A percentile compares a stretch with the other conserved stretches of the same genome.
phyloP scores from a whole-genome alignment of 2,113 vertebrate genomes.

The Hyaena hyaena region DNA sequence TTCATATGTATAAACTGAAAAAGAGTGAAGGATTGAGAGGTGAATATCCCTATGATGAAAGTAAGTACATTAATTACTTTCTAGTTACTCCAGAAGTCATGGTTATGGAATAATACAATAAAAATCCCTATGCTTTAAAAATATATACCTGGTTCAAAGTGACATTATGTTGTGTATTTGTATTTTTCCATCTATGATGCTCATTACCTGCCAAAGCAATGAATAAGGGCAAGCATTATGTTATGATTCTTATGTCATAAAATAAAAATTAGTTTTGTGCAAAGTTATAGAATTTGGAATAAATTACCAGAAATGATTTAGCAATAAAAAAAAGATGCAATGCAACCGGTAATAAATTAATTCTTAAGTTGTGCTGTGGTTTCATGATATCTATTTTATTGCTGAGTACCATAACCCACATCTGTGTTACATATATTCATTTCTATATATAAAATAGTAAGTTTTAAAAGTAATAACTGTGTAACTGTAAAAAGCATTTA shows the following conservation, averaged over 20 bases:
- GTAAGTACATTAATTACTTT: background rate
- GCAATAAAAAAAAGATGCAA: constrained; percentile 23
- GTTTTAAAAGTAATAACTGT: constrained; percentile 17
- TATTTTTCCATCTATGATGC: background rate
- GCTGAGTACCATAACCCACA: background rate
- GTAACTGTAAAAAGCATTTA: background rate
- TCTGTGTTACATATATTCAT: constrained; percentile 6
- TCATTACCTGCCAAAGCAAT: background rate
- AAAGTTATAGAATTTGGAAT: constrained; percentile 11
- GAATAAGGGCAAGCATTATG: background rate
- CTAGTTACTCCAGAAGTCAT: background rate
- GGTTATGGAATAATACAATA: background rate
- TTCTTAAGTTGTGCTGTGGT: background rate
- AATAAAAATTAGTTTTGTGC: constrained; percentile 3
- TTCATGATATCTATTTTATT: constrained; percentile 35
- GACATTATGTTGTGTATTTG: background rate
- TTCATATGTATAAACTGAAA: background rate
- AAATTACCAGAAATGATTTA: constrained; percentile 47
- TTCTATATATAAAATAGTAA: constrained; percentile 25
- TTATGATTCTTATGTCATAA: background rate
- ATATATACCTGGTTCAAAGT: background rate
- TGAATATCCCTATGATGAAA: background rate
- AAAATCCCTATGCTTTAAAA: background rate
- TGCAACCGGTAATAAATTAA: background rate
- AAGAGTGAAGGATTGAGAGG: background rate